Evolutionary conservation across 2,888 invertebrate genomes (phyloP).

Genomic region (Vandiemenella viatica): DNA sequence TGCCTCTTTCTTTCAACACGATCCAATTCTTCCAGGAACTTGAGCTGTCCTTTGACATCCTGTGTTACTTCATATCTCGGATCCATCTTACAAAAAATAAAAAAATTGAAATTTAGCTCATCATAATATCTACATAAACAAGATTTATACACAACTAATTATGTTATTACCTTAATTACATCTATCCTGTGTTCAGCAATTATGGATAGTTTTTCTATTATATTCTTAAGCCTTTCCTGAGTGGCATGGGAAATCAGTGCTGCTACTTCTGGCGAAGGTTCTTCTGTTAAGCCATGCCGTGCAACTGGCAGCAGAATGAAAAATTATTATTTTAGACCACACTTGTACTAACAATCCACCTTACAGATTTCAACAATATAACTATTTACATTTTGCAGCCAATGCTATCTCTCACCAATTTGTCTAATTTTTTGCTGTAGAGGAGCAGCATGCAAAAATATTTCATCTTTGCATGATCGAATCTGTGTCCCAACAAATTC

Average conservation of each 20-base stretch:
- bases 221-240: conserved; percentile 79
- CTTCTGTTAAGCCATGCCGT: conserved; percentile 56
- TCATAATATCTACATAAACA: not conserved
- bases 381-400: not conserved
- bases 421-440: conserved; percentile 64
- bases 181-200: conserved; percentile 92
- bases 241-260: conserved; percentile 84
- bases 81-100: conserved; percentile 45
- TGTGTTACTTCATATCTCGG: conserved; percentile 76
- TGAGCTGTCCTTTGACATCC: conserved; percentile 83
- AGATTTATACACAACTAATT: not conserved
- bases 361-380: too few species aligned
- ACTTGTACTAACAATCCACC: not conserved
- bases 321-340: not conserved
- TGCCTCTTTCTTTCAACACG: conserved; percentile 84
- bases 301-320: conserved; percentile 31
- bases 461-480: conserved; percentile 84
- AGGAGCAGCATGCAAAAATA: conserved; percentile 60
- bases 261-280: conserved; percentile 73
- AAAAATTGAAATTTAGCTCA: not conserved
- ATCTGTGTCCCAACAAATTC: conserved; percentile 82
- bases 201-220: conserved; percentile 80
- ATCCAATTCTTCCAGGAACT: conserved; percentile 93
- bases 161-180: conserved; percentile 66
- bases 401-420: conserved; percentile 34